A percentile compares a stretch with the other conserved stretches of the same genome.
Evolutionary conservation across 2,113 vertebrate species (phyloP).

Genomic region (Aix galericulata): DNA sequence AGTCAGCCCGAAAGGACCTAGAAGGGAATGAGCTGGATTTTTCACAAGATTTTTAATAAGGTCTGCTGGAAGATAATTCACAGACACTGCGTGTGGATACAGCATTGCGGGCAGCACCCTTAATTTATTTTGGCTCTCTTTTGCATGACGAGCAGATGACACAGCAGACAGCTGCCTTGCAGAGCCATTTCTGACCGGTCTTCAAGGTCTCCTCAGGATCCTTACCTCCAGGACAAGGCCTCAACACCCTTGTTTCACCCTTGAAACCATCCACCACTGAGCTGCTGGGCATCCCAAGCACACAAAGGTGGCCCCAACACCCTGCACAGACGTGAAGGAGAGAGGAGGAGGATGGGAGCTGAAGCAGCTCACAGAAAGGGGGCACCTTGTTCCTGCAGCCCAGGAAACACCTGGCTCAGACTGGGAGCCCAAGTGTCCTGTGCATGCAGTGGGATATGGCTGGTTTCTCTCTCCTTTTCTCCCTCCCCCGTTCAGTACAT

Average conservation of each 20-base stretch:
- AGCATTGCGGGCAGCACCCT: background rate
- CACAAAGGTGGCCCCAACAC: background rate
- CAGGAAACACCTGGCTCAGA: background rate
- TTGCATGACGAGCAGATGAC: background rate
- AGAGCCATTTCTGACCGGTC: background rate
- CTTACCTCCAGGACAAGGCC: background rate
- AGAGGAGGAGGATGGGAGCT: background rate
- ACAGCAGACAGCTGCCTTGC: background rate
- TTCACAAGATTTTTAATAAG: background rate
- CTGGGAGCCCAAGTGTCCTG: accelerated
- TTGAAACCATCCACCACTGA: background rate
- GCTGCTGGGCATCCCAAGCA: background rate
- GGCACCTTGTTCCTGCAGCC: accelerated
- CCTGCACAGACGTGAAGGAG: accelerated
- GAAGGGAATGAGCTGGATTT: background rate
- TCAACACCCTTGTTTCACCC: background rate
- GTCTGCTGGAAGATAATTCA: background rate
- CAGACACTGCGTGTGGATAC: background rate
- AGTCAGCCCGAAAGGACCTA: background rate
- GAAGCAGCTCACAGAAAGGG: background rate
- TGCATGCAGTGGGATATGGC: accelerated
- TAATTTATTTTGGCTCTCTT: background rate
- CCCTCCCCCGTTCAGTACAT: background rate
- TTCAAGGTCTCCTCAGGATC: background rate
- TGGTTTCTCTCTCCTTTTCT: background rate